Evolutionary conservation across 2,888 invertebrate genomes (phyloP), one percentile per base, ranked within the genome.

Genomic region (Ophion slaviceki): DNA sequence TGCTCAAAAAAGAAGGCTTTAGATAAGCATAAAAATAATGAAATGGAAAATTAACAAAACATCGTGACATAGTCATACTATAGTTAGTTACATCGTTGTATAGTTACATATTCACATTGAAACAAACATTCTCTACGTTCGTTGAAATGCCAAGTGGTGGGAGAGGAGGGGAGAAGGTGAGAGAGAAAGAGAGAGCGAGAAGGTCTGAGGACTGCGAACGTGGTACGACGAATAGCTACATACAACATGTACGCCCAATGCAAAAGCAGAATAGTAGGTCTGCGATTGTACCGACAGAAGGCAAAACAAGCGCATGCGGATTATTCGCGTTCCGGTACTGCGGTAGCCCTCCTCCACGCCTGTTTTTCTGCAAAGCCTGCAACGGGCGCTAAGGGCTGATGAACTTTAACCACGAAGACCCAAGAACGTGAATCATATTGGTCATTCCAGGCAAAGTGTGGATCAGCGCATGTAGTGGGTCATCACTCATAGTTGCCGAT

Each of bases 391-490:
- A 28, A 68, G 40, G 68, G 59, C 40, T 78, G 78, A 78, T 70
- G 67, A 78, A 78, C 67, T 8, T n/a, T 61, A 74, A 74, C 72
- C 72, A 14, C 72, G 36, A 74, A 74, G 72, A 61, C 72, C 40
- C 45, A 40, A n/a, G 40, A 59, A 36, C 20, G 28, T 45, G 8
- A 6, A 10, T 45, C 45, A 45, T 53, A 70, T 32, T 24, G 28
- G 71, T 6, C 71, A 28, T 71, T 71, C 32, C 71, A 57, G 32
- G 24, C 53, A 28, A 57, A 71, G 53, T 57, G 32, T 32, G 32
- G 32, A 32, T 32, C 32, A 32, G 32, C 32, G 4, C 32, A 32
- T 32, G 32, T 32, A 32, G 32, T 32, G 32, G 4, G 32, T 4
- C 32, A 45, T 59, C 14, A 7, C n/a, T 8, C 59, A 14, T 20